These are phyloP conservation scores for Acridotheres tristis DNA, from an alignment of 2,797 vertebrate genomes.

Conservation along the genomic window DNA sequence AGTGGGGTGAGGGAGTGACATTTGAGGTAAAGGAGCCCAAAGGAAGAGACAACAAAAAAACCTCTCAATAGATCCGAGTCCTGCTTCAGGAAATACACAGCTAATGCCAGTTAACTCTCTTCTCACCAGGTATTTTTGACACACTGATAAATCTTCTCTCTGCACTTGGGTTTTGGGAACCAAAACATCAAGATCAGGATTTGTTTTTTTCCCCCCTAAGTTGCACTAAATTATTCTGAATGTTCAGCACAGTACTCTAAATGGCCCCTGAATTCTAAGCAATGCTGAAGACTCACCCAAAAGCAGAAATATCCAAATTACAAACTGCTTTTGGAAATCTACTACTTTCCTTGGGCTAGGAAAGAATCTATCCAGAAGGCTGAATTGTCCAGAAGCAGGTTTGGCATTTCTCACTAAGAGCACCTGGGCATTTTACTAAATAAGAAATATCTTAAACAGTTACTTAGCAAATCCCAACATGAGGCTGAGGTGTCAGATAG, in stretches of 20 bases:
- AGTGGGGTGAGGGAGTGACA: not conserved
- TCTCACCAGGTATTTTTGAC: not conserved
- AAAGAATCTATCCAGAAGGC: not conserved
- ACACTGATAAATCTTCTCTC: not conserved
- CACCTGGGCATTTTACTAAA: not conserved
- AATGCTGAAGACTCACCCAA: not conserved
- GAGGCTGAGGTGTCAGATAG: not conserved
- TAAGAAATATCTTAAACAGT: not conserved
- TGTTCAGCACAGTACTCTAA: not conserved
- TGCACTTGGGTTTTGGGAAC: not conserved
- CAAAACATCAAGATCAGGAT: not conserved
- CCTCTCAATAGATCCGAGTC: not conserved
- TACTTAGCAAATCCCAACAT: not conserved
- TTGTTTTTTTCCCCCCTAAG: not conserved
- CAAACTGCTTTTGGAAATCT: not conserved
- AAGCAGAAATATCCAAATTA: not conserved
- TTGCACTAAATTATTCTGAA: not conserved
- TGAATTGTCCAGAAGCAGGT: not conserved
- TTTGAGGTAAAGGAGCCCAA: constrained; percentile 12
- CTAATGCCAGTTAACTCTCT: not conserved
- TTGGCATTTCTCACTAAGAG: constrained; percentile 2
- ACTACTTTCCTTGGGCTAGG: not conserved
- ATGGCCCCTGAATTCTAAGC: not conserved
- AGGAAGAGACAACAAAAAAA: not conserved
- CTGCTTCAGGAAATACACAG: not conserved